A percentile compares a stretch with the other conserved stretches of the same genome.
Conservation (phyloP, 2,113 vertebrate species). For the Brachionichthys hirsutus region DNA sequence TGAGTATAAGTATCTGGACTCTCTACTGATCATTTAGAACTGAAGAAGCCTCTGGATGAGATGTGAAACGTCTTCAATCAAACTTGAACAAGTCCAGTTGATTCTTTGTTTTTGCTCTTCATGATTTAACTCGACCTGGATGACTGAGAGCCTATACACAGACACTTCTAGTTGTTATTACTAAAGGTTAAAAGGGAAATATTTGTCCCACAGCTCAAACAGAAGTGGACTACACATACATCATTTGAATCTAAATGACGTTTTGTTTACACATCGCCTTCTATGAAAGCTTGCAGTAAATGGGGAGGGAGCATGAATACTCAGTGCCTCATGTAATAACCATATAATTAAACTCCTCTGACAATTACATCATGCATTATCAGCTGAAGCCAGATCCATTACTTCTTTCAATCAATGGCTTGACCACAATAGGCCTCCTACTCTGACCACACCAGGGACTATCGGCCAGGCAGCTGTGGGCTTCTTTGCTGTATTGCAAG, state of each 20-base stretch:
- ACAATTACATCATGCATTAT: slow-evolving; percentile 92
- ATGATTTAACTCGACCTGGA: too few species aligned
- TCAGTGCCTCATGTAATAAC: slow-evolving; percentile 80
- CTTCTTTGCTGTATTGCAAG: slow-evolving; percentile 64
- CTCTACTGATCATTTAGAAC: too few species aligned
- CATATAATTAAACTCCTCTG: slow-evolving; percentile 89
- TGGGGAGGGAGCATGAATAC: slow-evolving; percentile 64
- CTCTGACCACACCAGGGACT: slow-evolving; percentile 77
- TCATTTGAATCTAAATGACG: slow-evolving; percentile 32
- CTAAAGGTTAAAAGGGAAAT: not conserved
- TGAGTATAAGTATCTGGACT: too few species aligned
- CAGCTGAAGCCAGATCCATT: slow-evolving; percentile 85
- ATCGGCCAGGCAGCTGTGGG: slow-evolving; percentile 77
- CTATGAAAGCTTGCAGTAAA: slow-evolving; percentile 53
- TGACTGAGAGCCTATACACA: too few species aligned
- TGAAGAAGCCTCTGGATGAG: too few species aligned
- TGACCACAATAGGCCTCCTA: slow-evolving; percentile 84
- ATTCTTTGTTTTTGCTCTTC: too few species aligned
- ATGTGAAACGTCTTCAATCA: too few species aligned
- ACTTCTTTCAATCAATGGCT: slow-evolving; percentile 83
- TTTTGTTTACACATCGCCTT: slow-evolving; percentile 40
- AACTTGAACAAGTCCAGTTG: too few species aligned
- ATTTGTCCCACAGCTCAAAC: not conserved
- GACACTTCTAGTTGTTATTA: not conserved
- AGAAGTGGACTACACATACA: not conserved